A percentile compares a stretch with the other conserved stretches of the same genome.
phyloP scores from a whole-genome alignment of 2,888 invertebrate genomes.

The Venusia cambrica region DNA sequence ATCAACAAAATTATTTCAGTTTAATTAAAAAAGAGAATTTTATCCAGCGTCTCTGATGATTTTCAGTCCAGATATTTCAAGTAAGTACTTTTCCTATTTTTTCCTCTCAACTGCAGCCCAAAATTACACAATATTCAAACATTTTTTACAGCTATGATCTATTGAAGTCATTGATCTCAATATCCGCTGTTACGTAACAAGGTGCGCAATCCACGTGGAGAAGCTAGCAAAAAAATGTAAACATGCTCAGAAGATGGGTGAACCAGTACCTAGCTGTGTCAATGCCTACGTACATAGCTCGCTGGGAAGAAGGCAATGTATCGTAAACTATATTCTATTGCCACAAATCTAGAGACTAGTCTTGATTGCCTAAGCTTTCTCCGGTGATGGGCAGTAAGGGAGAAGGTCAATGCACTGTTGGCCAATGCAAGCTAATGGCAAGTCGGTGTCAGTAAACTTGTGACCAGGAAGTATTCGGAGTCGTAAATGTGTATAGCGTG shows the following conservation, averaged over 20 bases:
- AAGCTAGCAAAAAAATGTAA: conserved; percentile 54
- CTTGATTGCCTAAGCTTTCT: conserved; percentile 17
- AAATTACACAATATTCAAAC: too few relatives aligned
- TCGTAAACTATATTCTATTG: conserved; percentile 2
- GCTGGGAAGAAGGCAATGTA: neutral
- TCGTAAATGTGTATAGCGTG: conserved; percentile 14
- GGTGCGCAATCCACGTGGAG: conserved; percentile 30
- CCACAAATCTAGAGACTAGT: conserved; percentile 13
- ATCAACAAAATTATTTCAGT: too few relatives aligned
- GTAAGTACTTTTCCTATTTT: too few relatives aligned
- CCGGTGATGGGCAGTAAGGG: conserved; percentile 16
- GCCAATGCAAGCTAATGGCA: conserved; percentile 19
- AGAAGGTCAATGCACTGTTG: conserved; percentile 42
- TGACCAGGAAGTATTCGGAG: conserved; percentile 18
- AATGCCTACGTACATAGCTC: too few relatives aligned
- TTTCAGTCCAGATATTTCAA: too few relatives aligned
- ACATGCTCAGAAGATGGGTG: conserved; percentile 32
- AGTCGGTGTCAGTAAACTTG: conserved; percentile 22
- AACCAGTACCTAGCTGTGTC: conserved; percentile 11
- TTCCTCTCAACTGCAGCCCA: too few relatives aligned
- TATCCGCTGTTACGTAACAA: conserved; percentile 34
- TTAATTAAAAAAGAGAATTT: too few relatives aligned
- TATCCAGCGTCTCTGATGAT: too few relatives aligned
- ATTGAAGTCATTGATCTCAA: conserved; percentile 42
- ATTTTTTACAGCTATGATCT: neutral